Conservation (phyloP, 2,113 vertebrate genomes). For the Pavo muticus region DNA sequence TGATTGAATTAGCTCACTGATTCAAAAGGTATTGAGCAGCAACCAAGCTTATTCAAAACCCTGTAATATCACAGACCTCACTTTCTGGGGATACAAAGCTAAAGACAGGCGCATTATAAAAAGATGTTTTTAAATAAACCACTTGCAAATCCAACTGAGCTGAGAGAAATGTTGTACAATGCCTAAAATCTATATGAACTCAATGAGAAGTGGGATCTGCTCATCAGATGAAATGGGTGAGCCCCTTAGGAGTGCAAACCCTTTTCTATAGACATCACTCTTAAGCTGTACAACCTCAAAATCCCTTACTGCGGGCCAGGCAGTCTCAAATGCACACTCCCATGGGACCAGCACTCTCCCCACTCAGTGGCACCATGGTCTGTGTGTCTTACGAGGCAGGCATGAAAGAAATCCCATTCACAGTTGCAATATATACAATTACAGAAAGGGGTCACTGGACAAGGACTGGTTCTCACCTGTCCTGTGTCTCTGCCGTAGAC, state of each 20-base stretch:
- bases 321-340: neutral
- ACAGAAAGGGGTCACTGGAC: constrained; percentile 64
- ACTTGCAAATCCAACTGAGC: neutral
- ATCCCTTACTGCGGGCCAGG: neutral
- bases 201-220: neutral
- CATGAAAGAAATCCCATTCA: constrained; percentile 5
- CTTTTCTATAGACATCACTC: neutral
- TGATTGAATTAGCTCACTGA: neutral
- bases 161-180: neutral
- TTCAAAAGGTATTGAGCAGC: neutral
- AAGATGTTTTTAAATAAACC: neutral
- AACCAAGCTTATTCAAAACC: neutral
- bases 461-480: constrained; percentile 75
- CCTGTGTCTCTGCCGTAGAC: constrained; percentile 74
- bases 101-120: neutral
- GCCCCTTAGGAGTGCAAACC: neutral
- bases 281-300: neutral
- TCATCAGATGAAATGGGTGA: neutral
- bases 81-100: neutral
- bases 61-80: neutral
- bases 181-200: neutral
- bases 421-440: constrained; percentile 7
- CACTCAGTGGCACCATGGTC: neutral
- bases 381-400: neutral
- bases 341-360: neutral